Evolutionary conservation across 2,113 vertebrate species (phyloP).

Genomic region (Eulemur macaco): DNA sequence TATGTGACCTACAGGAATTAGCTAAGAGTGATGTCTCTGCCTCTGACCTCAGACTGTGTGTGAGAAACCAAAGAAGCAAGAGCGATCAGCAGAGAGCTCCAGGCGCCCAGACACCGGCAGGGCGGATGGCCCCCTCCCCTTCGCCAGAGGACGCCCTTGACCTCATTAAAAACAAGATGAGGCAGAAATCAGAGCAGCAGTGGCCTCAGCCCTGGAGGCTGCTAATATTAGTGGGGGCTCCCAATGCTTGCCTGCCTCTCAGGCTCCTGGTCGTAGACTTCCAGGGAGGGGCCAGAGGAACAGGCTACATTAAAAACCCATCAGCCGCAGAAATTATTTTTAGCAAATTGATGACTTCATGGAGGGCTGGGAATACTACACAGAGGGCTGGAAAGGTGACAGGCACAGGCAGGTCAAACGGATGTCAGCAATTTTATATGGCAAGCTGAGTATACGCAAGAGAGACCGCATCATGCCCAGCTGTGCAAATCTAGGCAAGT

Average conservation of each 20-base stretch:
- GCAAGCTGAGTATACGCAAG: background rate
- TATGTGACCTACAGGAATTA: background rate
- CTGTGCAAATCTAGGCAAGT: background rate
- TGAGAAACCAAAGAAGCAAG: background rate
- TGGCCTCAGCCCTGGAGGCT: background rate
- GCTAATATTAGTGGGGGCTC: background rate
- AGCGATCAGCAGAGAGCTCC: background rate
- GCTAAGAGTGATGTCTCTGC: background rate
- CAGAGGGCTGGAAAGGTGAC: background rate
- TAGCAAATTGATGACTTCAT: background rate
- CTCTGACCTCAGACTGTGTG: background rate
- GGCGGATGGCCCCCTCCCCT: background rate
- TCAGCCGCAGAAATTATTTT: background rate
- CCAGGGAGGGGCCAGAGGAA: background rate
- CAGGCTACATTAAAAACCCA: background rate
- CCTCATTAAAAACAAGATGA: background rate
- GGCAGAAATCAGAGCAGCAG: background rate
- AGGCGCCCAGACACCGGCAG: fast-evolving
- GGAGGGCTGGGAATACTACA: background rate
- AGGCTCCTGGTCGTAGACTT: background rate
- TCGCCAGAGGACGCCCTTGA: background rate
- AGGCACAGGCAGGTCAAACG: background rate
- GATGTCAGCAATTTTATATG: background rate
- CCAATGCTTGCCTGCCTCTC: background rate
- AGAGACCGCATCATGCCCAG: too few relatives aligned